Base-by-base conservation (phyloP, 2,888 invertebrate species). In the Synergus laeviventris region DNA sequence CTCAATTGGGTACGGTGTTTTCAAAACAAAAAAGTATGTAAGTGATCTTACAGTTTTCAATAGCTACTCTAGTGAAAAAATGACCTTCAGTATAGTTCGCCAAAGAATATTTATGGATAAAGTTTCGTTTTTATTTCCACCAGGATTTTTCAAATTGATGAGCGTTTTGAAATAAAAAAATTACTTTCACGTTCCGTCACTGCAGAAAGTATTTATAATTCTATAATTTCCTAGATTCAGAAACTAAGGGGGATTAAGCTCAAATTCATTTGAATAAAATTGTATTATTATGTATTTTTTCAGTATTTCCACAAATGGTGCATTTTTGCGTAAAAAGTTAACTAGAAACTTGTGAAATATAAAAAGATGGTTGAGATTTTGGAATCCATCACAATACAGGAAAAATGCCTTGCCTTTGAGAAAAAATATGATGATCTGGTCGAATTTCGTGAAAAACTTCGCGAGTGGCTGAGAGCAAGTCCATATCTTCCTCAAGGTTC, bases 401-500 rank as follows among this genome's bases (percentile, higher is more conserved):
- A 85, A 81, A 76, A 85, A 62, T 85, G 83, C 79, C 77, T 59
- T 39, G 81, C 83, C 60, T 60, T 81, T 49, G 83, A 83, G 64
- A 85, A 80, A 78, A 86, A 78, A 78, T 82, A 81, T 31, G 81
- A 84, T 74, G 83, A 85, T 76, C 73, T 87, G 81, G 78, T 81
- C 73, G 85, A 86, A 74, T 83, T 85, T 70, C 78, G 82, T 73
- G 83, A 83, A 79, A 84, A 80, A 81, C 82, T 86, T 60, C 83
- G 83, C 56, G 88, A 89, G 18, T 91, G 91, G 91, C 89, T 88
- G 56, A 83, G 79, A 38, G 86, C 89, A 66, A 91, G 91, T 82
- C 89, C 89, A 1, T 91, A 91, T 84, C 84, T 91, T 74, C 91
- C 91, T 2, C 86, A 90, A 85, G 90, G 88, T 86, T 81, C 76